Percentiles rank a stretch among this genome's conserved stretches.
Conservation (phyloP, 2,888 invertebrate genomes). For the Drosophila nr. fundita region DNA sequence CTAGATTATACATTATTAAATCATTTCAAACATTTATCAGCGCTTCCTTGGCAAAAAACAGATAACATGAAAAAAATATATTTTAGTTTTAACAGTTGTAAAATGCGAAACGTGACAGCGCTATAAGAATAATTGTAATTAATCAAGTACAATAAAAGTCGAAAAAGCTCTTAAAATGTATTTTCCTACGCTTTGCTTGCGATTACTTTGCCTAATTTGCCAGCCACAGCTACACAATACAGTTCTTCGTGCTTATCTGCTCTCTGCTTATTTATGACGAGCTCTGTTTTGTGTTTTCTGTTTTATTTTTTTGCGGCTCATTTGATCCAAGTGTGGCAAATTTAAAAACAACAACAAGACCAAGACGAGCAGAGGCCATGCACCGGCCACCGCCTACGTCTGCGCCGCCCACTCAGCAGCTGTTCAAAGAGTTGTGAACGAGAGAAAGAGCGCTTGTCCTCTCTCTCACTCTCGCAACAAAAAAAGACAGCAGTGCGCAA, state of each 20-base stretch:
- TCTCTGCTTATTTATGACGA: conserved; percentile 44
- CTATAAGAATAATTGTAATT: conserved; percentile 51
- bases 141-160: conserved; percentile 64
- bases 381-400: conserved; percentile 32
- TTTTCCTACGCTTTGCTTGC: conserved; percentile 53
- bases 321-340: conserved; percentile 61
- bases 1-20: background rate
- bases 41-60: conserved; percentile 25
- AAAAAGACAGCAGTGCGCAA: conserved; percentile 2
- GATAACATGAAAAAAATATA: conserved; percentile 17
- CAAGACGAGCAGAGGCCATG: conserved; percentile 27
- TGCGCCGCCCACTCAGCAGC: conserved; percentile 70
- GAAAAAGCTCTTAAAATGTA: conserved; percentile 49
- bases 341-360: conserved; percentile 38
- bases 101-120: conserved; percentile 42
- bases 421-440: conserved; percentile 59
- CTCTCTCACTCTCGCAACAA: conserved; percentile 2
- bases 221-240: conserved; percentile 20
- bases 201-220: conserved; percentile 28
- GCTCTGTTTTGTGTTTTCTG: conserved; percentile 26
- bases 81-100: conserved; percentile 36
- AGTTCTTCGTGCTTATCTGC: conserved; percentile 28
- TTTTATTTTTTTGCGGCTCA: conserved; percentile 46
- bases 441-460: background rate
- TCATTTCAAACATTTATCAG: conserved; percentile 1